Base-by-base conservation (phyloP, 2,113 vertebrate genomes). In the Mus pahari region DNA sequence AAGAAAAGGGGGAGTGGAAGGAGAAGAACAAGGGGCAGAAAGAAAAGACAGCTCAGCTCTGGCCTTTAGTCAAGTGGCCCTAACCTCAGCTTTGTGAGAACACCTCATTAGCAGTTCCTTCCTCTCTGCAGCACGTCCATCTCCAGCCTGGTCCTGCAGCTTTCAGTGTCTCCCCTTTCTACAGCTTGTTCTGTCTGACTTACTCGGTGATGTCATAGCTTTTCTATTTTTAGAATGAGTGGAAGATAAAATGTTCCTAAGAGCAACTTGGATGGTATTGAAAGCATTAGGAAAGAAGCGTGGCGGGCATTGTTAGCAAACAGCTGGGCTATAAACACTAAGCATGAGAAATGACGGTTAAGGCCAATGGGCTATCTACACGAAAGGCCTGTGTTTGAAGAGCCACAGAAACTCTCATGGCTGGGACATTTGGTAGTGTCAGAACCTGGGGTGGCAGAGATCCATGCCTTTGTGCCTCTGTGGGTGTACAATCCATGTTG, bases 211-310 rank as follows among this genome's bases (percentile, higher is more conserved):
- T 89, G 58, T 74, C 45, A 81, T 70, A 93, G n/a, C 58, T 45
- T 96, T 92, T 94, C 60, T 94, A 42, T n/a, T 55, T 91, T 78
- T 89, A 78, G 90, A 73, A 88, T 95, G 83, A 84, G 5, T 66
- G 24, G 70, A 93, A 97, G 94, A 96, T 79, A 91, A 96, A 96
- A 93, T 93, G 55, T 58, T 93, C 64, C 77, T 96, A 89, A 91
- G 87, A 93, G 24, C 88, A 93, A 86, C 90, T 53, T 78, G 16
- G 55, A 91, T 86, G 74, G n/a, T 78, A 82, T 33, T 90, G 53
- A 89, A 96, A 95, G 58, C 84, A 77, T 81, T 86, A 89, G 42
- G 75, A 77, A 96, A 90, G 82, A 93, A 95, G 74, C 79, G 42
- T 68, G 79, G 14, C 14, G 87, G 12, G n/a, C 75, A 16, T 81